A percentile compares a stretch with the other conserved stretches of the same genome.
phyloP scores from a whole-genome alignment of 2,888 invertebrate species.

The Elmis aenea region DNA sequence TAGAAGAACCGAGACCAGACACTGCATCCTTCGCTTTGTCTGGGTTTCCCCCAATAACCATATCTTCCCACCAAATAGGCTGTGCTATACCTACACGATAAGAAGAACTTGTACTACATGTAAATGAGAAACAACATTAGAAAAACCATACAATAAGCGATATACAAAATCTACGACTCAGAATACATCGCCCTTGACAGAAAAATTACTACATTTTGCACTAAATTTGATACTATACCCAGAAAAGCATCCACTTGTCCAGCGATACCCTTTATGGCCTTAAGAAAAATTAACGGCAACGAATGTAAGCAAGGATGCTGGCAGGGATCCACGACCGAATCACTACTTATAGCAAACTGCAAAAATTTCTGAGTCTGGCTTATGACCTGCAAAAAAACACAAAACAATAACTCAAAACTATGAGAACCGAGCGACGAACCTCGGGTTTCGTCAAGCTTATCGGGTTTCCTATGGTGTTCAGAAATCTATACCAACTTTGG shows the following conservation, averaged over 20 bases:
- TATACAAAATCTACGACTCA: neutral
- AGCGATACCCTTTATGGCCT: conserved; percentile 89
- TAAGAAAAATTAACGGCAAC: conserved; percentile 85
- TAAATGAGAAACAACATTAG: conserved; percentile 9
- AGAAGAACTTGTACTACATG: conserved; percentile 30
- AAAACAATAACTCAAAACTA: conserved; percentile 34
- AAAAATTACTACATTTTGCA: neutral
- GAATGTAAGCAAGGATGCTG: conserved; percentile 83
- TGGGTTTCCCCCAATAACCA: conserved; percentile 42
- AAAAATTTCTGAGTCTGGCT: conserved; percentile 69
- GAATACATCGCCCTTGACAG: neutral
- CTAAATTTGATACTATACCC: conserved; percentile 54
- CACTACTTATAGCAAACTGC: conserved; percentile 73
- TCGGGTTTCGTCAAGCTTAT: conserved; percentile 86
- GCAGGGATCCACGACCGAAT: conserved; percentile 79
- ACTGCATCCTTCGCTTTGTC: conserved; percentile 43
- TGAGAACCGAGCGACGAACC: no score
- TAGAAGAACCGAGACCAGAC: conserved; percentile 41
- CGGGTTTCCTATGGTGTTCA: conserved; percentile 92
- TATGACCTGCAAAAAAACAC: conserved; percentile 40
- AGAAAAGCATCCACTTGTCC: conserved; percentile 93
- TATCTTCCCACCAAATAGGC: conserved; percentile 49
- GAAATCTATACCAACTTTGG: conserved; percentile 93
- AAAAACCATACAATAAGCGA: neutral
- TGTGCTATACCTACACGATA: conserved; percentile 47